Evolutionary conservation across 2,888 invertebrate species (phyloP), one percentile per base, ranked within the genome.

Genomic region (Artemia sinica): DNA sequence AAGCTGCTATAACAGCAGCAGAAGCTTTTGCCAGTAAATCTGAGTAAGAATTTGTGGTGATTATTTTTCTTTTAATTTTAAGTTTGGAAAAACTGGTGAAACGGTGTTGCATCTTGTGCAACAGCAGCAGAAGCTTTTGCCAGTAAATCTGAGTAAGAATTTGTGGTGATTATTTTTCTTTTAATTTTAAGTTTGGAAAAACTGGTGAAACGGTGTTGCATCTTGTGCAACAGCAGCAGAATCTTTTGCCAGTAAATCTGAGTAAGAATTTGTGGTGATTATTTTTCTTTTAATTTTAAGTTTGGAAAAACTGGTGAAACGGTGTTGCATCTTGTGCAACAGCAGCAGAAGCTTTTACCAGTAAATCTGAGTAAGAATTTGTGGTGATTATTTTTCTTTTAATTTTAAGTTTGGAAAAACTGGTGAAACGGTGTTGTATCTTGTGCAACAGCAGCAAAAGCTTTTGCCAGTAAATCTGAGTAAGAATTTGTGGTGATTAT

Each of bases 51-150:
- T 50, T 8, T 58, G 5, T 10, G 18, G 14, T 49, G 66, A 13
- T 18, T 18, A 41, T 41, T 41, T 41, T 41, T 41, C 41, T 41
- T 41, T 41, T 41, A 41, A 41, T 41, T 41, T 41, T 41, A 41
- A 41, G 41, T 41, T 41, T 41, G 41, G 6, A 41, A 41, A 41
- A 41, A 41, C 41, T 41, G 41, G 6, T 5, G 6, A 41, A 41
- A 41, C 41, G 41, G 41, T 41, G 41, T 6, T 41, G 41, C 41
- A 41, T 41, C 41, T 18, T 18, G 18, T 18, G 18, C 18, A 72
- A 91, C 88, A 81, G 95, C 95, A 50, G 91, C 95, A 66, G 87
- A 88, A 69, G 88, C 89, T 80, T 96, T 96, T 83, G 93, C 95
- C 49, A 89, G 90, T 14, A 89, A 92, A 77, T 96, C 95, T 0